Evolutionary conservation across 2,113 vertebrate genomes (phyloP), one percentile per base, ranked within the genome.

Genomic region (Ochotona curzoniae): DNA sequence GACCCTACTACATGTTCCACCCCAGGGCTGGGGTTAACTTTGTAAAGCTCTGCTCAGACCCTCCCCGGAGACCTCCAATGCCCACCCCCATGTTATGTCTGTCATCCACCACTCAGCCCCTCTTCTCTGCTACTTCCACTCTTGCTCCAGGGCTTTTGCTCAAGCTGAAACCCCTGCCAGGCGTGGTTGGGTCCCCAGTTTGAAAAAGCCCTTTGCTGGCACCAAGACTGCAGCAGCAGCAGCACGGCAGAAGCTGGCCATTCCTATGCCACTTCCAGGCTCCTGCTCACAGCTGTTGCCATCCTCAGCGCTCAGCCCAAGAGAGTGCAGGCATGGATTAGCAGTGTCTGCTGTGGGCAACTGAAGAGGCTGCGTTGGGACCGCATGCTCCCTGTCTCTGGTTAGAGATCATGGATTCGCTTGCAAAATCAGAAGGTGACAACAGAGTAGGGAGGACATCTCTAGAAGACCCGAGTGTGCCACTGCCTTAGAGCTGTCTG

Each of bases 291-390:
- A 51, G 51, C 79, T 28, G 5, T 21, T 64, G 69, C 87, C 9
- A 44, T 87, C 20, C 2, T 73, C 64, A 63, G 54, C 74, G 35
- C 30, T 83, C 32, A 57, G 64, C 38, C 38, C 38, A 44, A 44
- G 38, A 44, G 38, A 44, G 38, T 44, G 38, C 38, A 44, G 38
- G 38, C 38, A 44, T 44, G 38, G 38, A 54, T 71, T 49, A 67
- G 49, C 23, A n/a, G 13, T 63, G 73, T 64, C 57, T 76, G 67
- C 63, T 4, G 0, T 1, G 17, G 49, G 75, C 64, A 82, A 17
- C 38, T 7, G 6, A 1, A 38, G 60, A 28, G 0, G 25, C 57
- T 17, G 7, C 26, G 1, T n/a, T 7, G 10, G 14, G 11, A 61
- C 32, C 61, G 14, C 25, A 1, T 38, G 63, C 70, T 69, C 6